phyloP scores from a whole-genome alignment of 2,888 invertebrate species.

The Leistus spinibarbis region DNA sequence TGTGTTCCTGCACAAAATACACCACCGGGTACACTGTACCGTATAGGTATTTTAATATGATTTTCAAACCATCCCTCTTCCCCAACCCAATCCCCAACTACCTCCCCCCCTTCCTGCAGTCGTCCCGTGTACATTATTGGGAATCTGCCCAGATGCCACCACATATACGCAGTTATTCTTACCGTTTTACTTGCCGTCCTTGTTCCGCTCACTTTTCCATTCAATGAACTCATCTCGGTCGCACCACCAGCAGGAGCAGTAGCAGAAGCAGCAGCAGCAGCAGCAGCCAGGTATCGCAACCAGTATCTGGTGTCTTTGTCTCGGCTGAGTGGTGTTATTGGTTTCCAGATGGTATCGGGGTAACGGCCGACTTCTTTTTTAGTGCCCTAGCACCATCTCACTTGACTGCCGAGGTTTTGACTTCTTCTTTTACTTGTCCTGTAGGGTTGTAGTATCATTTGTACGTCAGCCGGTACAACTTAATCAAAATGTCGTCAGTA shows the following conservation, averaged over 20 bases:
- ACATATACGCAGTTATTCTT: conserved; percentile 53
- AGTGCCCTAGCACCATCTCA: conserved; percentile 39
- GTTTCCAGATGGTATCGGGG: conserved; percentile 51
- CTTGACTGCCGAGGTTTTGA: background rate
- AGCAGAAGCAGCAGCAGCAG: too few species aligned
- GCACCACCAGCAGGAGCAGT: conserved; percentile 31
- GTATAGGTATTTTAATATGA: conserved; percentile 56
- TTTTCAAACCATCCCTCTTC: conserved; percentile 46
- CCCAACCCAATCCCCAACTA: too few species aligned
- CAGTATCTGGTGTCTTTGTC: conserved; percentile 37
- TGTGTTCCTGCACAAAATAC: conserved; percentile 49
- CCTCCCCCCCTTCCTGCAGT: background rate
- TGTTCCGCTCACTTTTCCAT: conserved; percentile 38
- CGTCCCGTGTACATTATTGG: conserved; percentile 57
- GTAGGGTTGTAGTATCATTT: background rate
- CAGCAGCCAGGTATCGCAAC: background rate
- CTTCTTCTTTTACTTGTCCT: background rate
- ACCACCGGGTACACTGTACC: conserved; percentile 52
- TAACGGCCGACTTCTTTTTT: conserved; percentile 49
- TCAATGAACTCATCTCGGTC: conserved; percentile 42
- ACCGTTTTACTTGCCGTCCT: conserved; percentile 1
- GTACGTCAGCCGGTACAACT: background rate
- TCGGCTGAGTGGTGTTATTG: conserved; percentile 49
- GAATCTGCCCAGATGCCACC: conserved; percentile 57
- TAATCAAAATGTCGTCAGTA: background rate